Base-by-base conservation (phyloP, 2,113 vertebrate species). In the Mesembrinibis cayennensis region DNA sequence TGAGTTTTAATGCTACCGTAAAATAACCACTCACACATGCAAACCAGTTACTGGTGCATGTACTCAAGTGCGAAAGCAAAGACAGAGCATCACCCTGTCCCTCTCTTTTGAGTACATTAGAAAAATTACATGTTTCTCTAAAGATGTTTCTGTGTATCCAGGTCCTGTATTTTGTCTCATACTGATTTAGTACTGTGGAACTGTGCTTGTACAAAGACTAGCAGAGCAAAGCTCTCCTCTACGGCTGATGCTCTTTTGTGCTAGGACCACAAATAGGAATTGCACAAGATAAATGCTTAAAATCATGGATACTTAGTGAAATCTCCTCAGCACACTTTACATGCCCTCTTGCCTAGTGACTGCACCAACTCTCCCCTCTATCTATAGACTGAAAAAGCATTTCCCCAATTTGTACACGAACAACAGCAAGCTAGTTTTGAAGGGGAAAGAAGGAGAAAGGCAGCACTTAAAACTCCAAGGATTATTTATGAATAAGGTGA, bases 401-500 rank as follows among this genome's bases (percentile, higher is more conserved):
- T 87, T 49, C 42, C 65, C 45, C 10, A 27, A 21, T 87, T 91
- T 50, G 70, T 69, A 87, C 58, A 69, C 2, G 2, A 89, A 70
- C 0, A 0, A 42, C 53, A 92, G 52, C 44, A 67, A 69, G 55
- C 40, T 56, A 38, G 5, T 87, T 91, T 34, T 82, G 56, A 85
- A 89, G 53, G 52, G 61, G 61, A 91, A 63, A 76, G 65, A 25
- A 90, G 50, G 53, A 87, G 66, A 94, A 82, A 70, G 32, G 44
- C 91, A 96, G 65, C 53, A 85, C 76, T 94, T 70, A 80, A 73
- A 85, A 83, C 69, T 38, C 44, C 34, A 55, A 62, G 42, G 71
- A 94, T 86, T 95, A 93, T 89, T 93, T 92, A 87, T 0, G 17
- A 95, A 88, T 82, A 87, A 96, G 23, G 61, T 90, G 85, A 78